Percentiles rank a stretch among this genome's conserved stretches.
Conservation (phyloP, 2,113 vertebrate genomes). For the Entomyzon cyanotis region DNA sequence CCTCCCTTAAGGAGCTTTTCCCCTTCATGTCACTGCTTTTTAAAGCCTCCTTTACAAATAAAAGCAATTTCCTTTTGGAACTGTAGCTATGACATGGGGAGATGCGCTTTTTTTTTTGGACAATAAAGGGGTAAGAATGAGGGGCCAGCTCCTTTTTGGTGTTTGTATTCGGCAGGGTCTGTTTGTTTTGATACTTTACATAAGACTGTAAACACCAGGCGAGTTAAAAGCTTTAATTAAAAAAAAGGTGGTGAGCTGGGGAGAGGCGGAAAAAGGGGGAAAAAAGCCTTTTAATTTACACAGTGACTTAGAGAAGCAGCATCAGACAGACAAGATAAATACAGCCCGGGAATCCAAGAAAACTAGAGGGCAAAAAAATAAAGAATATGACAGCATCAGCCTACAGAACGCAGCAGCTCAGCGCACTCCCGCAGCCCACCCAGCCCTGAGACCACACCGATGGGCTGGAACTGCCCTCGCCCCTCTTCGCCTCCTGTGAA, state of each 20-base stretch:
- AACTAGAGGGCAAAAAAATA: not conserved
- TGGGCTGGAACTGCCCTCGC: not conserved
- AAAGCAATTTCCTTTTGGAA: constrained; percentile 73
- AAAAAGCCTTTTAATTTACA: not conserved
- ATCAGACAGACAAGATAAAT: constrained; percentile 43
- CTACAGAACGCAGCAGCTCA: not conserved
- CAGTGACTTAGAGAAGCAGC: not conserved
- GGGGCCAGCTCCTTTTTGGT: not conserved
- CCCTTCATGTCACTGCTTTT: constrained; percentile 67
- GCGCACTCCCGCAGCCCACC: not conserved
- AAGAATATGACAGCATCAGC: not conserved
- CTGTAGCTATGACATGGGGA: constrained; percentile 59
- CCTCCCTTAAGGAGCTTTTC: constrained; percentile 67
- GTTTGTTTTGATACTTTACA: constrained; percentile 59
- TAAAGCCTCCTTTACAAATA: constrained; percentile 68
- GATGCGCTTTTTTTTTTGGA: not conserved
- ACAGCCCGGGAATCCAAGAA: not conserved
- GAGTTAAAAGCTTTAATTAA: constrained; percentile 46
- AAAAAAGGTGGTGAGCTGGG: constrained; percentile 28
- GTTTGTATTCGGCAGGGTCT: constrained; percentile 15
- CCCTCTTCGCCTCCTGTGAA: not conserved
- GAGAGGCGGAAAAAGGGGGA: not conserved
- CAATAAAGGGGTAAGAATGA: constrained; percentile 38
- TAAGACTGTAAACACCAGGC: not conserved
- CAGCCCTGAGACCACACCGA: not conserved